Percentiles rank a stretch among this genome's conserved stretches.
These are phyloP conservation scores for Tragelaphus eurycerus DNA, from an alignment of 2,797 vertebrate genomes.

Conservation along the genomic window DNA sequence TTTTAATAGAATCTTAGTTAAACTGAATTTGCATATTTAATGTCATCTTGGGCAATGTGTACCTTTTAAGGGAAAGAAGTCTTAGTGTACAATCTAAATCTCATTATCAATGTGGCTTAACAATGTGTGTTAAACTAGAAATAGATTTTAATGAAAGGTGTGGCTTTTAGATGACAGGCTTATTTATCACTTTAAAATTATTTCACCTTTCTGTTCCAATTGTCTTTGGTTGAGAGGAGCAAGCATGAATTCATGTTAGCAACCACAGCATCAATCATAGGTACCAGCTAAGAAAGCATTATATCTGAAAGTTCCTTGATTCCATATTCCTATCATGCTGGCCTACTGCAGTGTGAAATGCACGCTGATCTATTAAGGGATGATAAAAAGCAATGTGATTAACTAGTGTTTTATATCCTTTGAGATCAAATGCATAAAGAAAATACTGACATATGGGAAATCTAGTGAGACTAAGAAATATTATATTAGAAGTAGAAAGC, in stretches of 20 bases:
- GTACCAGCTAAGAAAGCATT: not conserved
- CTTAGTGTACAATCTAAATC: not conserved
- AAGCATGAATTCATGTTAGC: not conserved
- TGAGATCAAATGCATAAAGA: constrained; percentile 64
- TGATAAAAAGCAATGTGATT: constrained; percentile 70
- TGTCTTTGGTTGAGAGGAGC: not conserved
- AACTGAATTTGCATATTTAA: not conserved
- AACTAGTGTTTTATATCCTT: constrained; percentile 75
- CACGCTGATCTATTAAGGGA: constrained; percentile 50
- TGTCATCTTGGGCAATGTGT: not conserved
- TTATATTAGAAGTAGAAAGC: constrained; percentile 76
- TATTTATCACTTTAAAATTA: constrained; percentile 36
- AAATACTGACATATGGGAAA: constrained; percentile 72
- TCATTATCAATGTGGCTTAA: not conserved
- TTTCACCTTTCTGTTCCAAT: not conserved
- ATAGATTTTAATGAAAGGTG: constrained; percentile 2
- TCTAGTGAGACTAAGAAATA: constrained; percentile 64
- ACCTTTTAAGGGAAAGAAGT: not conserved
- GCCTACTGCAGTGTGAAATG: constrained; percentile 50
- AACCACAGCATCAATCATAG: not conserved
- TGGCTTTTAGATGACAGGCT: not conserved
- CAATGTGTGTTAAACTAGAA: not conserved
- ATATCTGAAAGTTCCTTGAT: not conserved
- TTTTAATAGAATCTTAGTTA: not conserved
- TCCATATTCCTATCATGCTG: constrained; percentile 65